phyloP scores from a whole-genome alignment of 2,797 vertebrate genomes.

The Xenentodon cancila region DNA sequence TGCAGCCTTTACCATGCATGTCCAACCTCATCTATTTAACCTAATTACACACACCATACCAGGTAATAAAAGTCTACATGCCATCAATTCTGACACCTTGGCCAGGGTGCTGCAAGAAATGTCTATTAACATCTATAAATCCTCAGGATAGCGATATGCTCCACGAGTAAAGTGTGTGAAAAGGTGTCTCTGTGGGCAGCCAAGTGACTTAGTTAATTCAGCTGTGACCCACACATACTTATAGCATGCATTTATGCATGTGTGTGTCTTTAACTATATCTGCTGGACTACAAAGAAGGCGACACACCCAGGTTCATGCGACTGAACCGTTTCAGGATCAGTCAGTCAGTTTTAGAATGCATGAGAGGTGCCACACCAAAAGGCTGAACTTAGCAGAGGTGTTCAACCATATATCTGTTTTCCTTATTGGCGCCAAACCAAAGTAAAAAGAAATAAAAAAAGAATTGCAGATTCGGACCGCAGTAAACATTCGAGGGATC shows the following conservation, averaged over 20 bases:
- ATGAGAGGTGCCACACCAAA: constrained; percentile 36
- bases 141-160: constrained; percentile 59
- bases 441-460: constrained; percentile 60
- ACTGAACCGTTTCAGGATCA: constrained; percentile 4
- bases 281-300: constrained; percentile 12
- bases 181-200: constrained; percentile 53
- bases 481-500: constrained; percentile 36
- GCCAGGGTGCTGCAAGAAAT: constrained; percentile 71
- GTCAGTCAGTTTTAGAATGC: constrained; percentile 26
- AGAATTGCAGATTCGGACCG: constrained; percentile 52
- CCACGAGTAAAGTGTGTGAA: constrained; percentile 56
- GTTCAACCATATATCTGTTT: constrained; percentile 45
- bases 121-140: constrained; percentile 81
- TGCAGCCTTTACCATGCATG: constrained; percentile 80
- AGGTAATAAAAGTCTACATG: constrained; percentile 84
- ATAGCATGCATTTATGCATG: constrained; percentile 16
- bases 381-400: constrained; percentile 31
- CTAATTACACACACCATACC: constrained; percentile 85
- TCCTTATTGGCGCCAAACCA: constrained; percentile 45
- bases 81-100: constrained; percentile 84
- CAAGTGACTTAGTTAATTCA: constrained; percentile 29
- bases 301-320: constrained; percentile 17
- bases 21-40: constrained; percentile 84
- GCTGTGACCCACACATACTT: constrained; percentile 30
- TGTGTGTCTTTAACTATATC: constrained; percentile 33